Evolutionary conservation across 2,113 vertebrate species (phyloP).

Genomic region (Irena cyanogastra): DNA sequence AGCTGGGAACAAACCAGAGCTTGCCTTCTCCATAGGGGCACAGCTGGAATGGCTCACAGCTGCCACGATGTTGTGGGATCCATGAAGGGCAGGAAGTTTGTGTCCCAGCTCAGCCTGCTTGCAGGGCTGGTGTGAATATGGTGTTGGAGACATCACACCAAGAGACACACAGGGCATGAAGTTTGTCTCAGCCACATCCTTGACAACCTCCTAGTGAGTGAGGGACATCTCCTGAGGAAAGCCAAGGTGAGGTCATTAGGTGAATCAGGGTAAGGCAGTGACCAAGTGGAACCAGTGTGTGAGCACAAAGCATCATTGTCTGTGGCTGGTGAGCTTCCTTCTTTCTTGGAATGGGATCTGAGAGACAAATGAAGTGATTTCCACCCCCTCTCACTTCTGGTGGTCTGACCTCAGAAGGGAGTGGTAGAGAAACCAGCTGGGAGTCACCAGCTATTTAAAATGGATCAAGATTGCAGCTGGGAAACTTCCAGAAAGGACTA

Average conservation of each 20-base stretch:
- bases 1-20: not conserved
- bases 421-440: conserved; percentile 3
- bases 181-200: not conserved
- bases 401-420: conserved; percentile 30
- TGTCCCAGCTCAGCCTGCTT: not conserved
- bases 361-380: not conserved
- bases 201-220: not conserved
- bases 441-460: conserved; percentile 10
- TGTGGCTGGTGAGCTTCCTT: not conserved
- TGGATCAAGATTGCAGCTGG: not conserved
- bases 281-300: not conserved
- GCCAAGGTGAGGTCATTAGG: not conserved
- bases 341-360: conserved; percentile 7
- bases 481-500: not conserved
- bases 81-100: not conserved
- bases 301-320: not conserved
- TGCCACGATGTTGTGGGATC: fast-evolving
- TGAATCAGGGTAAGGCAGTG: not conserved
- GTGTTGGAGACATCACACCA: not conserved
- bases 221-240: not conserved
- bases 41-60: not conserved
- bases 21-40: not conserved
- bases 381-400: not conserved
- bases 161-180: not conserved
- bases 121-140: not conserved